Percentiles rank a stretch among this genome's conserved stretches.
Evolutionary conservation across 2,888 invertebrate species (phyloP).

Genomic region (Diaperis boleti): DNA sequence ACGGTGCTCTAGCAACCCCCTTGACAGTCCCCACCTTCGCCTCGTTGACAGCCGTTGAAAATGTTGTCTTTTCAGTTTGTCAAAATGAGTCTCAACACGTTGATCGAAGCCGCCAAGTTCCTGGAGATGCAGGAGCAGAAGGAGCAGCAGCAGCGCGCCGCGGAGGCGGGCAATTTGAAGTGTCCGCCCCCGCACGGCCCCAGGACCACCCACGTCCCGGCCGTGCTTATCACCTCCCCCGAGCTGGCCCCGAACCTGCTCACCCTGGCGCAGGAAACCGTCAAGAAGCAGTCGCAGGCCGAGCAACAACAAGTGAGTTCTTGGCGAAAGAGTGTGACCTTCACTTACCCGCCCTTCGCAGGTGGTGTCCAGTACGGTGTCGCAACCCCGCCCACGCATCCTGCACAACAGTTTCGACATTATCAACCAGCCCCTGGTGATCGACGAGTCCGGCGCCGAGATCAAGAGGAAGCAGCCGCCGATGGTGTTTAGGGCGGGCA

Average conservation of each 20-base stretch:
- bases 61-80: slow-evolving; percentile 22
- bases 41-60: background rate
- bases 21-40: background rate
- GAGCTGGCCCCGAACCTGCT: slow-evolving; percentile 33
- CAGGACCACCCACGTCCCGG: slow-evolving; percentile 17
- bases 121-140: slow-evolving; percentile 81
- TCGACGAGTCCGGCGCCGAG: slow-evolving; percentile 57
- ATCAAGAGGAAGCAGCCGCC: slow-evolving; percentile 61
- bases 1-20: too few species aligned
- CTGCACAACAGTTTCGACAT: slow-evolving; percentile 65
- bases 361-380: slow-evolving; percentile 42
- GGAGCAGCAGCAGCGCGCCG: slow-evolving; percentile 63
- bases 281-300: slow-evolving; percentile 54
- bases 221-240: slow-evolving; percentile 21
- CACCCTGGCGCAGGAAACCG: slow-evolving; percentile 45
- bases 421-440: slow-evolving; percentile 58
- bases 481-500: slow-evolving; percentile 65
- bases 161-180: slow-evolving; percentile 52
- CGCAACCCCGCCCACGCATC: slow-evolving; percentile 10
- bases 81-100: slow-evolving; percentile 79
- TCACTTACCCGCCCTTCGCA: too few species aligned
- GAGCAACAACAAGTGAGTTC: slow-evolving; percentile 62
- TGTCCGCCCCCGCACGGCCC: slow-evolving; percentile 39
- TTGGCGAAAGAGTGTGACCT: too few species aligned
- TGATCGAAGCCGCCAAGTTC: slow-evolving; percentile 87